Percentiles rank a stretch among this genome's conserved stretches.
Conservation (phyloP, 2,797 vertebrate species). For the Argyrosomus regius region DNA sequence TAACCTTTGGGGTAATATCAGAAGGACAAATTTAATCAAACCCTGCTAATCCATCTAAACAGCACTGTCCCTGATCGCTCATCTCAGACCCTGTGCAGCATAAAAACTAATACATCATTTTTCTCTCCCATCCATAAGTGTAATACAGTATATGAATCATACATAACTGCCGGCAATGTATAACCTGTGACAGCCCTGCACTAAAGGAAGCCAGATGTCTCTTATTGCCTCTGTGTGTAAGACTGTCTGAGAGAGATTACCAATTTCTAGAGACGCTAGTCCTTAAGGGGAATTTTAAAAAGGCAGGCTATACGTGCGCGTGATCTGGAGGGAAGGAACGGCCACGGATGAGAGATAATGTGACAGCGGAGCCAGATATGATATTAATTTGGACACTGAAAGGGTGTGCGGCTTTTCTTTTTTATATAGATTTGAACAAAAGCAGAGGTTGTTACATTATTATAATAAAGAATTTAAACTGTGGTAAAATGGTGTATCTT, state of each 20-base stretch:
- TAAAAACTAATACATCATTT: slow-evolving; percentile 35
- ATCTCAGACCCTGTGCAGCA: slow-evolving; percentile 17
- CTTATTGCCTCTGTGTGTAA: slow-evolving; percentile 24
- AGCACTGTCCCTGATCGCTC: slow-evolving; percentile 31
- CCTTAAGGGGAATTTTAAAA: slow-evolving; percentile 24
- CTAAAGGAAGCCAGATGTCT: slow-evolving; percentile 32
- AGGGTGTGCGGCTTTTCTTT: neutral
- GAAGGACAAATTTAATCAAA: slow-evolving; percentile 60
- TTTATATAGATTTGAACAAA: slow-evolving; percentile 6
- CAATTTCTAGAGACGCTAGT: slow-evolving; percentile 28
- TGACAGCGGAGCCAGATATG: slow-evolving; percentile 25
- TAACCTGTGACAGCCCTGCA: slow-evolving; percentile 39
- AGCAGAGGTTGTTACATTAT: neutral
- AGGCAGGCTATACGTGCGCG: neutral
- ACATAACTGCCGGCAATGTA: slow-evolving; percentile 45
- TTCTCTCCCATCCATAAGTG: slow-evolving; percentile 35
- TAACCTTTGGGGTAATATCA: slow-evolving; percentile 36
- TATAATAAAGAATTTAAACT: neutral
- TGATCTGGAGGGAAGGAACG: neutral
- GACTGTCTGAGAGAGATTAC: slow-evolving; percentile 38
- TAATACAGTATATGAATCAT: slow-evolving; percentile 61
- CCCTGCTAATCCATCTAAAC: slow-evolving; percentile 33
- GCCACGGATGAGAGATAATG: slow-evolving; percentile 25
- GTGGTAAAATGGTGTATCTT: neutral
- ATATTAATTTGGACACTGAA: slow-evolving; percentile 16